phyloP scores from a whole-genome alignment of 37 sponge, comb jelly and placozoan genomes.

The Aphrocallistes beatrix region DNA sequence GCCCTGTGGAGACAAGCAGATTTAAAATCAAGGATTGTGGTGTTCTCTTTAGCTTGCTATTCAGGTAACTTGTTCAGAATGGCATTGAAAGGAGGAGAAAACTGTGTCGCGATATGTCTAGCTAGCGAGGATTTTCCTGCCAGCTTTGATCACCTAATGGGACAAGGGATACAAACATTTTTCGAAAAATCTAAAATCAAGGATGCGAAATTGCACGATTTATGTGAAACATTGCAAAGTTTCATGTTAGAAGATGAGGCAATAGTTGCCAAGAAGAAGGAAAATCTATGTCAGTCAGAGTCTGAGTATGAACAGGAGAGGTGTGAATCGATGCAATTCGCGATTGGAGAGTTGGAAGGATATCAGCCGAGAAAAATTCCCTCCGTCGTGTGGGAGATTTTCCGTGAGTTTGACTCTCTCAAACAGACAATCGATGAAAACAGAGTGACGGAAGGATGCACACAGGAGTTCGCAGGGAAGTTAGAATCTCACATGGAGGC shows the following conservation, averaged over 20 bases:
- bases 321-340: not conserved
- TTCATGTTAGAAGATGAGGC: not conserved
- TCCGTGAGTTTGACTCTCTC: not conserved
- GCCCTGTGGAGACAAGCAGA: not conserved
- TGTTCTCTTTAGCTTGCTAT: conserved; percentile 2
- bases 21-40: not conserved
- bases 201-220: not conserved
- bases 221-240: not conserved
- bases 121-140: not conserved
- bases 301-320: not conserved
- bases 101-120: not conserved
- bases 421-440: not conserved
- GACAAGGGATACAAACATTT: not conserved
- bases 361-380: not conserved
- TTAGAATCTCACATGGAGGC: not conserved
- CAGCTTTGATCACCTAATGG: conserved; percentile 16
- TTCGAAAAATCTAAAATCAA: not conserved
- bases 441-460: not conserved
- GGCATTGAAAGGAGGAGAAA: not conserved
- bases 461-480: not conserved
- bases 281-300: not conserved
- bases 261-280: not conserved
- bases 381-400: not conserved
- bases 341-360: not conserved
- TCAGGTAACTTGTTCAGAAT: not conserved